Conservation (phyloP, 37 sponge, comb jelly and placozoan species). For the Petrosia ficiformis region DNA sequence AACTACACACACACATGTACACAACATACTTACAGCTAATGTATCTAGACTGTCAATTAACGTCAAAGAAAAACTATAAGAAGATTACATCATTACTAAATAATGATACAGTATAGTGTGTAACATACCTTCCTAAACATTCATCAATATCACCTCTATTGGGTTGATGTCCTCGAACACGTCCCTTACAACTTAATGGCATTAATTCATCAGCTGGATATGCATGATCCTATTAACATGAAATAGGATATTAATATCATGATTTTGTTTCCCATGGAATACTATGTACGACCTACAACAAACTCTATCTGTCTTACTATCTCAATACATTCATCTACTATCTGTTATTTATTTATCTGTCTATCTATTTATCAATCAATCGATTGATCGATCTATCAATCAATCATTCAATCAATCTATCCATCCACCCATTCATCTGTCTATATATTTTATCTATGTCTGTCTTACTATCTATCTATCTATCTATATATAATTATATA, state of each 20-base stretch:
- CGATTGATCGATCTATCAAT: too few species aligned
- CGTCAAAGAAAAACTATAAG: slow-evolving; percentile 80
- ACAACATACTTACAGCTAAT: slow-evolving; percentile 75
- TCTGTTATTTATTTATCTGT: too few species aligned
- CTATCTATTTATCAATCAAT: too few species aligned
- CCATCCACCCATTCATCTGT: too few species aligned
- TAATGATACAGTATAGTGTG: too few species aligned
- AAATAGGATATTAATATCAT: neutral
- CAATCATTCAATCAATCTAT: too few species aligned
- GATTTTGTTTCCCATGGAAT: neutral
- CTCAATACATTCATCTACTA: too few species aligned
- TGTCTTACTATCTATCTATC: too few species aligned
- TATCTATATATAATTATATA: too few species aligned
- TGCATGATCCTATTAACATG: slow-evolving; percentile 66
- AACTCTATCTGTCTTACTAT: neutral
- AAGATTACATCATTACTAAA: neutral
- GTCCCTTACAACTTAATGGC: slow-evolving; percentile 92
- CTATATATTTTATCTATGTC: too few species aligned
- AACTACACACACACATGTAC: too few species aligned
- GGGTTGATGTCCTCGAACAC: slow-evolving; percentile 78
- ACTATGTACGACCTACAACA: neutral
- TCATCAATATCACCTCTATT: slow-evolving; percentile 93
- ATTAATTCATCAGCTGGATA: slow-evolving; percentile 97
- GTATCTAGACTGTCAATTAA: slow-evolving; percentile 94
- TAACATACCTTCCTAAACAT: slow-evolving; percentile 88